Evolutionary conservation across 2,113 vertebrate species (phyloP).

Genomic region (Heloderma charlesbogerti): DNA sequence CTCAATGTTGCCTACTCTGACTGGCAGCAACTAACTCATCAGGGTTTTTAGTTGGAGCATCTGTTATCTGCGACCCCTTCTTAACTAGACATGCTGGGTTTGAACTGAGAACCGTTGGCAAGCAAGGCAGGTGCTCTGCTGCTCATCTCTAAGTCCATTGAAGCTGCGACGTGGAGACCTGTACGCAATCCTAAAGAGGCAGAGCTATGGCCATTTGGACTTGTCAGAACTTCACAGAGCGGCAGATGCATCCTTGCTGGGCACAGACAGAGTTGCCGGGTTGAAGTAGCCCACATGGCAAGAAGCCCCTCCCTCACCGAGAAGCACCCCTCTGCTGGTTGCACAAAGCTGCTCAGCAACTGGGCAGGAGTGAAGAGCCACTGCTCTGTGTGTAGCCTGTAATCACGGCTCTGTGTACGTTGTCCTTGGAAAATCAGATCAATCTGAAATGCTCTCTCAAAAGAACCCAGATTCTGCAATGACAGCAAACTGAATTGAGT

Average conservation of each 20-base stretch:
- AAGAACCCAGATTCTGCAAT: neutral
- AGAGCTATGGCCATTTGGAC: neutral
- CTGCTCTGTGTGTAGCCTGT: neutral
- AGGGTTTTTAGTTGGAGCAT: neutral
- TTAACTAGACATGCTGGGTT: neutral
- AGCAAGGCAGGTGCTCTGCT: no score
- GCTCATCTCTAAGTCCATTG: neutral
- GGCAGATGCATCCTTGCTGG: neutral
- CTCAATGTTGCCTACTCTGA: neutral
- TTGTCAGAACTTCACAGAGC: neutral
- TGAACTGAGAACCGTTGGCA: no score
- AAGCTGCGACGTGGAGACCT: neutral
- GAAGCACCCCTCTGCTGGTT: neutral
- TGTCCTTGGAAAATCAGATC: neutral
- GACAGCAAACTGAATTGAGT: neutral
- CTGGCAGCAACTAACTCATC: neutral
- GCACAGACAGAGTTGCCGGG: neutral
- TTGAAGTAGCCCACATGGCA: neutral
- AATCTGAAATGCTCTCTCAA: neutral
- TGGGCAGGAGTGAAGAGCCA: neutral
- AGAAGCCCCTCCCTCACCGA: neutral
- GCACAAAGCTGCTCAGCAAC: neutral
- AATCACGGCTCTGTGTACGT: neutral
- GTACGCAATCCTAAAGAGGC: neutral
- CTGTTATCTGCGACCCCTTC: neutral